Evolutionary conservation across 2,797 vertebrate genomes (phyloP), one percentile per base, ranked within the genome.

Genomic region (Gymnothorax reevesii): DNA sequence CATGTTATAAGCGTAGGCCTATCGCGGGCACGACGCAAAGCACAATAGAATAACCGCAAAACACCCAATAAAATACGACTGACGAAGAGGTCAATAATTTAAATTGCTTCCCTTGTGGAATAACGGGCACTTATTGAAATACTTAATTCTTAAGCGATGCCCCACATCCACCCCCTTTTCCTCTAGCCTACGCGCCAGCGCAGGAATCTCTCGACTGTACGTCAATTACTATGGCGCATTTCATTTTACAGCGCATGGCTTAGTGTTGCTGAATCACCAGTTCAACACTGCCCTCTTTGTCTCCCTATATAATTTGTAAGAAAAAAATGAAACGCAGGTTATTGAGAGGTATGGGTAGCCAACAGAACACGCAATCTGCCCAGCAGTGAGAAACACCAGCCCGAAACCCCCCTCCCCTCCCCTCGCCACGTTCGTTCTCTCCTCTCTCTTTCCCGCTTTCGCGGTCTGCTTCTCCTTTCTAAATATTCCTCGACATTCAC

Each of bases 261-360:
- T 27, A 49, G 27, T 83, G 59, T 33, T 49, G 83, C 33, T 83
- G 83, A 83, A 59, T 62, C n/a, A 62, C 59, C 62, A 13, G 27
- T 83, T 59, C 83, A 83, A 62, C 83, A 62, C 59, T 60, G 25
- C 57, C 15, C 83, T 83, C 83, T 83, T 83, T 62, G 83, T 83
- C 62, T 64, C 62, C 17, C 33, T 4, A 17, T 64, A 25, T 59
- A 62, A 83, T 33, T 25, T 62, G 83, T 33, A 33, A 42, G 7
- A 62, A 4, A 42, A 27, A 42, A 27, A 6, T 42, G 4, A 33
- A 83, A 83, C n/a, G n/a, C 62, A 66, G 20, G 62, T 66, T 66
- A 66, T 64, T 64, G 62, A 57, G 15, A 33, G 71, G 71, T 13
- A 8, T 49, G 64, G 15, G 57, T 49, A 42, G 33, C 33, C 33